Evolutionary conservation across 1,140 invertebrate genomes (phyloP), one percentile per base, ranked within the genome.

Genomic region (Drosophila truncata): DNA sequence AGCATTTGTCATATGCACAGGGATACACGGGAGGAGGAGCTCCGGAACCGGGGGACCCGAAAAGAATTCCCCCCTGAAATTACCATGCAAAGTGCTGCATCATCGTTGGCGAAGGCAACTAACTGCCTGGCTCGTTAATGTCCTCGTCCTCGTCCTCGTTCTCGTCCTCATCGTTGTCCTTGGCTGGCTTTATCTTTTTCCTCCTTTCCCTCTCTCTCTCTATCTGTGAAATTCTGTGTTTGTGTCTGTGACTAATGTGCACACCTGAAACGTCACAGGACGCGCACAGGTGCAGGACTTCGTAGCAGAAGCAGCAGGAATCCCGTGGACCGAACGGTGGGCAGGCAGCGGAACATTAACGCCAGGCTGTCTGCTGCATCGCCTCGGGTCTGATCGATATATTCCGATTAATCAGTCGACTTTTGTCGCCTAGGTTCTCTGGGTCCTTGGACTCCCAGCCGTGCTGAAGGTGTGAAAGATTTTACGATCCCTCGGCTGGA

Each of bases 71-170:
- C 63, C 62, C 23, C 47, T 49, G 60, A 85, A 85, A 85, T 85
- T 86, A 82, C 82, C 82, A 85, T 85, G 67, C 47, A 85, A 80
- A 77, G 73, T 88, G 84, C 85, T 72, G 64, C 73, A 84, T 88
- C 84, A 81, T 84, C 55, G 55, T 46, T 33, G 50, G 60, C 67
- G 62, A 50, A 61, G 57, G 69, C 65, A 82, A 81, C 85, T 90
- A 88, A 88, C 84, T 88, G 84, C 84, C 85, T 80, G 85, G 84
- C 85, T 88, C 84, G 84, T 88, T 88, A 88, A 88, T 84, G 84
- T 88, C 69, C 83, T 87, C 64, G 67, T 72, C 42, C 64, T 41
- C 59, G 78, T 61, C 7, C 49, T 58, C 33, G 13, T 35, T 59
- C 23, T 59, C 59, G 27, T 42, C 29, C 62, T 75, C 78, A 59